Evolutionary conservation across 2,888 invertebrate species (phyloP).

Genomic region (Augochlorella aurata): DNA sequence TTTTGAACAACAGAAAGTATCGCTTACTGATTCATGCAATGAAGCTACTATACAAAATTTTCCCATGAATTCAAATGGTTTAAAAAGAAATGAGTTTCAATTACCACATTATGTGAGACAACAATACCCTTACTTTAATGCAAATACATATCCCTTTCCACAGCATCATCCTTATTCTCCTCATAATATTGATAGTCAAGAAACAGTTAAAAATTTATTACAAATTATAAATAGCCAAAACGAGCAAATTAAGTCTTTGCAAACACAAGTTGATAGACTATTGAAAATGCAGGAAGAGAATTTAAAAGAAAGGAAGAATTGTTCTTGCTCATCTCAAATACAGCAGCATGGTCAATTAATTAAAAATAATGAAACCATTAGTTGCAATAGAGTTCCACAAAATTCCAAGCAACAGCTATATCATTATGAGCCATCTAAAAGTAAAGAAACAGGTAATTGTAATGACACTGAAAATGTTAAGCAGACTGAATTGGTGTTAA

Average conservation of each 20-base stretch:
- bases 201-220: conserved; percentile 83
- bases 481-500: conserved; percentile 49
- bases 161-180: conserved; percentile 55
- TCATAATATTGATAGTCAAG: conserved; percentile 65
- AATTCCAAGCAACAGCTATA: conserved; percentile 24
- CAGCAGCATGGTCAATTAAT: conserved; percentile 78
- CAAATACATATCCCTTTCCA: conserved; percentile 52
- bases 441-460: conserved; percentile 41
- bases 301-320: conserved; percentile 66
- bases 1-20: conserved; percentile 30
- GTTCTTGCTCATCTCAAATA: conserved; percentile 63
- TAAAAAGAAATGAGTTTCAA: conserved; percentile 40
- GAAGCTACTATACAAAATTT: conserved; percentile 12
- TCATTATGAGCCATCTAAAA: conserved; percentile 19
- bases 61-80: conserved; percentile 22
- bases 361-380: conserved; percentile 40
- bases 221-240: conserved; percentile 87
- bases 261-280: conserved; percentile 86
- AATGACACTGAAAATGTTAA: conserved; percentile 63
- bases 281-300: conserved; percentile 77
- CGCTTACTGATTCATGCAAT: conserved; percentile 9
- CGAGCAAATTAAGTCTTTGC: conserved; percentile 86
- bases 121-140: conserved; percentile 55
- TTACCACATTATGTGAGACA: conserved; percentile 36
- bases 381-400: conserved; percentile 25